These are phyloP conservation scores for Callyntrura sp. DNA, from an alignment of 2,888 invertebrate genomes.

Conservation along the genomic window DNA sequence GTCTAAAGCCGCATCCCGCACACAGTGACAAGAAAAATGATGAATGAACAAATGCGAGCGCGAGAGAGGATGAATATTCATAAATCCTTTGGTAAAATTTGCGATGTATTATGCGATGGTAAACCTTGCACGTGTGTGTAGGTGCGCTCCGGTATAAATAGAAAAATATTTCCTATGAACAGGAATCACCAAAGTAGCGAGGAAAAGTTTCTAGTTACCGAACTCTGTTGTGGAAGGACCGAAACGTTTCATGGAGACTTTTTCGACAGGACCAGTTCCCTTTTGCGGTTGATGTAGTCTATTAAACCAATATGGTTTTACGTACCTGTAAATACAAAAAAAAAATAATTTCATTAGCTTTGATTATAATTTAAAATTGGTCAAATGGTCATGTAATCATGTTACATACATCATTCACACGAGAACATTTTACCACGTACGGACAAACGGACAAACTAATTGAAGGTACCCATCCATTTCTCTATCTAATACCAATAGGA, in stretches of 20 bases:
- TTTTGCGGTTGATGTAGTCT: neutral
- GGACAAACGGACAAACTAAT: conserved; percentile 7
- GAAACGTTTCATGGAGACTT: too few relatives aligned
- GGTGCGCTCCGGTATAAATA: neutral
- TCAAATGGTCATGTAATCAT: too few relatives aligned
- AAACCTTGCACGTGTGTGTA: neutral
- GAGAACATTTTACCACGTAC: neutral
- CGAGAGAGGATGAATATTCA: too few relatives aligned
- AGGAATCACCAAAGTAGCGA: neutral
- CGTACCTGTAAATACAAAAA: too few relatives aligned
- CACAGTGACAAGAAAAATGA: conserved; percentile 61
- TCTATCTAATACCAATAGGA: neutral
- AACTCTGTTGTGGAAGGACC: too few relatives aligned
- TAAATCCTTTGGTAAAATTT: too few relatives aligned
- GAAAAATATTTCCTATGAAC: neutral
- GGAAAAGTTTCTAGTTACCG: too few relatives aligned
- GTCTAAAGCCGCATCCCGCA: conserved; percentile 50
- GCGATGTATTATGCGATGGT: too few relatives aligned
- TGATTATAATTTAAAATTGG: too few relatives aligned
- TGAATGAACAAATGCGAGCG: conserved; percentile 55
- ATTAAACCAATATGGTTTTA: neutral
- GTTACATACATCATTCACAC: neutral
- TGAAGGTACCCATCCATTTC: neutral
- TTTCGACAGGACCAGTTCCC: too few relatives aligned
- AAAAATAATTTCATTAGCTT: too few relatives aligned